Base-by-base conservation (phyloP, 2,113 vertebrate species). In the Heptranchias perlo region DNA sequence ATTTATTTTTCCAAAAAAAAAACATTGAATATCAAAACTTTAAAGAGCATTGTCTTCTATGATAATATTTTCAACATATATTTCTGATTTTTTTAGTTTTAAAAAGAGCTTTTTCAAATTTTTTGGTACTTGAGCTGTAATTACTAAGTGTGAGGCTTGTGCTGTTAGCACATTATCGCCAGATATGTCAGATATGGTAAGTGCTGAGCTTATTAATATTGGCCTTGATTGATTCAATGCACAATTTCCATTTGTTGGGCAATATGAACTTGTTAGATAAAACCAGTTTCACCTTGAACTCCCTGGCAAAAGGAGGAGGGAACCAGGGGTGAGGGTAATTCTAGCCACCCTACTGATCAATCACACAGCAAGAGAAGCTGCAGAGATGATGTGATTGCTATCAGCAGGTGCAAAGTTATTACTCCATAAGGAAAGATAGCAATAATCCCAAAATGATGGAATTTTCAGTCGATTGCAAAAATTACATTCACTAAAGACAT, bases 211-310 rank as follows among this genome's bases (percentile, higher is more conserved):
- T 39, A 39, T 93, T 93, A 93, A 93, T 62, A 93, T 21, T 93
- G 58, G 89, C 4, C 89, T 39, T 62, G 89, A 62, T 93, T 64
- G 89, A 93, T 93, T 64, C 8, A 21, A n/a, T 93, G 39, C 61
- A n/a, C 54, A 92, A 31, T 28, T 92, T 92, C 54, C 87, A 92
- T 92, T 92, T 54, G 54, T 61, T 58, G 54, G 54, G 52, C 87
- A 61, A 92, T 92, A 18, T 61, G 54, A 58, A 35, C 31, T 31
- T 31, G 31, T 4, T 92, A 92, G 87, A 92, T 92, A 61, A 61
- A 61, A 58, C 58, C 16, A 93, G 54, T 39, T 62, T 93, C 89
- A 93, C 89, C 89, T 64, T 93, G 58, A 93, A 93, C 35, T 93
- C 35, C 89, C 54, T 21, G 11, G 35, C 39, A 39, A n/a, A 61